Evolutionary conservation across 2,113 vertebrate genomes (phyloP).

Genomic region (Platysternon megacephalum): DNA sequence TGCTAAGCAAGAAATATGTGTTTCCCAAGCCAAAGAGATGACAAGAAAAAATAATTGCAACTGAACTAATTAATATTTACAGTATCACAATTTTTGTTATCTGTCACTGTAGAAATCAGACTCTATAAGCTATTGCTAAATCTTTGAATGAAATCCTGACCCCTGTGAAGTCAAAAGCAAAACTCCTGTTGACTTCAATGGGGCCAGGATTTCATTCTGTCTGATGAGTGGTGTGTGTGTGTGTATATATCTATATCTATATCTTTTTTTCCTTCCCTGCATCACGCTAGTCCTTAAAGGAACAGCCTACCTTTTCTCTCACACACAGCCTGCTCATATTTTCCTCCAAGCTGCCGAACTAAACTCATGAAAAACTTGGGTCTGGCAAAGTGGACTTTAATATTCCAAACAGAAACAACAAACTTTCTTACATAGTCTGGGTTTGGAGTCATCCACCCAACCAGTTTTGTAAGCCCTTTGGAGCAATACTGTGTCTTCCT

Average conservation of each 20-base stretch:
- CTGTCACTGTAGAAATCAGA: not conserved
- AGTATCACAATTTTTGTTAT: not conserved
- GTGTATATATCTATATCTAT: rapidly evolving
- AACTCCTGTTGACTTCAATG: not conserved
- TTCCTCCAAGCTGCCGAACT: not conserved
- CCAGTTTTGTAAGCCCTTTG: not conserved
- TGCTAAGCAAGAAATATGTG: not conserved
- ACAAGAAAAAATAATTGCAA: not conserved
- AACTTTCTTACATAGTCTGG: not conserved
- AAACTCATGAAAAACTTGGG: not conserved
- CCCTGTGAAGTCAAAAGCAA: not conserved
- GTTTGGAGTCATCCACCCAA: not conserved
- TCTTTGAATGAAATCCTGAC: not conserved
- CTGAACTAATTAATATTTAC: not conserved
- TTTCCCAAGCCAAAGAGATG: not conserved
- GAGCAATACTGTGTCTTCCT: not conserved
- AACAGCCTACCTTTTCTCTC: not conserved
- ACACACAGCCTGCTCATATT: not conserved
- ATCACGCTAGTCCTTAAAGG: not conserved
- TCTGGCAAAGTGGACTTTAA: not conserved
- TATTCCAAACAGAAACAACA: not conserved
- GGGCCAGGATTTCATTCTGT: not conserved
- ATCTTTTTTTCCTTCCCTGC: not conserved
- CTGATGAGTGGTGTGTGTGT: too few relatives aligned
- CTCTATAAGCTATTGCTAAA: not conserved